phyloP scores from a whole-genome alignment of 2,113 vertebrate species.

The Tetraodon nigroviridis region DNA sequence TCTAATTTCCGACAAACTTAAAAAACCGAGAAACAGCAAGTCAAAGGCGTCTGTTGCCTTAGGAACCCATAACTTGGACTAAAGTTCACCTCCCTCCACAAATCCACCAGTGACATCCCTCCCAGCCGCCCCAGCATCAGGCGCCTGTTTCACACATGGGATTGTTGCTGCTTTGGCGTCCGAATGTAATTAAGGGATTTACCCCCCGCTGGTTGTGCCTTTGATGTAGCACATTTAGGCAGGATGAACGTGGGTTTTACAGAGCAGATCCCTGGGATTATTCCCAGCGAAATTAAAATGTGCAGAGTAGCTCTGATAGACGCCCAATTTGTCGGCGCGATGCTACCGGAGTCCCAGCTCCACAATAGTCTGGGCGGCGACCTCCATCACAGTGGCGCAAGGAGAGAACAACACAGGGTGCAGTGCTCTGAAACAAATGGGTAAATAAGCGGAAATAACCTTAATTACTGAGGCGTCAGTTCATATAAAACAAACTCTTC shows the following conservation, averaged over 20 bases:
- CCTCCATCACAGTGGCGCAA: slow-evolving; percentile 13
- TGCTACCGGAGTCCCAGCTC: slow-evolving; percentile 22
- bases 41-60: no score
- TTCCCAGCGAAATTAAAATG: slow-evolving; percentile 10
- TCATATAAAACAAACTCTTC: neutral
- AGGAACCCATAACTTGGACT: neutral
- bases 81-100: neutral
- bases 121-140: neutral
- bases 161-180: neutral
- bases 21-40: no score
- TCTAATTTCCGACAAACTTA: no score
- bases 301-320: slow-evolving; percentile 17
- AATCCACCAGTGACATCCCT: neutral
- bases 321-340: slow-evolving; percentile 10
- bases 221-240: slow-evolving; percentile 6
- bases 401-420: neutral
- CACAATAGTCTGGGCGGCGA: slow-evolving; percentile 25
- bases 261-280: slow-evolving; percentile 29
- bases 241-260: slow-evolving; percentile 16
- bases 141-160: neutral
- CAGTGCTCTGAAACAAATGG: neutral
- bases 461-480: neutral
- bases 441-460: neutral
- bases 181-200: slow-evolving; percentile 21
- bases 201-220: slow-evolving; percentile 9